Evolutionary conservation across 2,113 vertebrate species (phyloP).

Genomic region (Oncorhynchus mykiss): DNA sequence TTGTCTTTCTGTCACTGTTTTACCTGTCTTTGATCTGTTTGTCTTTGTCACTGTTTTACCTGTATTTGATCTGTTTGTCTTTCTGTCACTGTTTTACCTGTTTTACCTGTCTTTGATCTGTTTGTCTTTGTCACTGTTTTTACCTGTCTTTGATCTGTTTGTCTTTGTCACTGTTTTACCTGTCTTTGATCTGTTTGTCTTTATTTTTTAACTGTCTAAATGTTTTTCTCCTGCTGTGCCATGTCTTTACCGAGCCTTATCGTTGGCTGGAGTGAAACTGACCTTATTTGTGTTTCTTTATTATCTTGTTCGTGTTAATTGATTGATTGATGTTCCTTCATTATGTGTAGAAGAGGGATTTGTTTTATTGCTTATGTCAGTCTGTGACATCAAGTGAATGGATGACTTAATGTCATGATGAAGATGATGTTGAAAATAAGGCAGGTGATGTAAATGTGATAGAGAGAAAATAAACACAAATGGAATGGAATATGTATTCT

Average conservation of each 20-base stretch:
- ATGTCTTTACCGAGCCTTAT: constrained; percentile 46
- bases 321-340: constrained; percentile 39
- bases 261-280: constrained; percentile 54
- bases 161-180: no score
- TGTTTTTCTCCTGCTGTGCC: constrained; percentile 28
- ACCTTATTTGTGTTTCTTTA: constrained; percentile 36
- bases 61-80: no score
- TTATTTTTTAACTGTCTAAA: constrained; percentile 33
- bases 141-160: no score
- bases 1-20: constrained; percentile 32
- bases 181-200: not conserved
- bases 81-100: no score
- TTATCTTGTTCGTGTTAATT: constrained; percentile 26
- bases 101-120: no score
- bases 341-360: constrained; percentile 47
- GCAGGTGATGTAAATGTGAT: constrained; percentile 65
- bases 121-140: no score
- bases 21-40: not conserved
- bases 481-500: constrained; percentile 53
- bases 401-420: constrained; percentile 56
- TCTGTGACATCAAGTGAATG: constrained; percentile 58
- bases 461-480: constrained; percentile 73
- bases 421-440: constrained; percentile 59
- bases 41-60: no score
- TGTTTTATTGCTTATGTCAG: constrained; percentile 66